These are phyloP conservation scores for Brachyalestes nurse DNA, from an alignment of 2,797 vertebrate species.

Conservation along the genomic window DNA sequence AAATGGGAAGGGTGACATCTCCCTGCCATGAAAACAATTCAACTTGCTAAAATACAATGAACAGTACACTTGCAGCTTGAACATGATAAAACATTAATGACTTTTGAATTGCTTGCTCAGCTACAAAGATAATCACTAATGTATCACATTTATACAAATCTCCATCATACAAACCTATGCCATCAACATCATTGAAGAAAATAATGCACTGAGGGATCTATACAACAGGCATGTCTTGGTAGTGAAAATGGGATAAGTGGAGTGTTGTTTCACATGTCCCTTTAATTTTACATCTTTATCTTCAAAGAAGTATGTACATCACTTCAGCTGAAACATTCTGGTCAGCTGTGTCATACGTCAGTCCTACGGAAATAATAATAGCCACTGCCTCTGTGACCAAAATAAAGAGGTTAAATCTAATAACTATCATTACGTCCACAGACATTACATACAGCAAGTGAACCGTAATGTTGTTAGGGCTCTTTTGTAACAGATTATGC, in stretches of 20 bases:
- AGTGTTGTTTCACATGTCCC: not conserved
- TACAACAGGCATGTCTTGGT: no score
- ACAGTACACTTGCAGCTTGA: no score
- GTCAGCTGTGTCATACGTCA: slow-evolving; percentile 41
- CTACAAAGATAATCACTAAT: no score
- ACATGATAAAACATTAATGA: no score
- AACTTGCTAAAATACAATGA: no score
- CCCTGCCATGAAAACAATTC: no score
- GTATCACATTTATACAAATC: no score
- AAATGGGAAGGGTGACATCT: no score
- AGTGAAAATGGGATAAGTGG: not conserved
- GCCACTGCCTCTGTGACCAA: slow-evolving; percentile 31
- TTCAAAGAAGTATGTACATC: slow-evolving; percentile 17
- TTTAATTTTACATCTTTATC: slow-evolving; percentile 16
- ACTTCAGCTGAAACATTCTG: slow-evolving; percentile 21
- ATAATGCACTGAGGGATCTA: no score
- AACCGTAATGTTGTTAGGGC: slow-evolving; percentile 39
- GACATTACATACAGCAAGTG: slow-evolving; percentile 38
- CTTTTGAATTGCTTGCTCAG: no score
- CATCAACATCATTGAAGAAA: no score
- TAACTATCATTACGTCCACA: slow-evolving; percentile 45
- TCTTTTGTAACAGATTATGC: slow-evolving; percentile 43
- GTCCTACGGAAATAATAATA: slow-evolving; percentile 38
- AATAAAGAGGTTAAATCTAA: slow-evolving; percentile 38
- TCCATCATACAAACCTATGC: no score